phyloP scores from a whole-genome alignment of 2,113 vertebrate species.

The Notothenia rossii region DNA sequence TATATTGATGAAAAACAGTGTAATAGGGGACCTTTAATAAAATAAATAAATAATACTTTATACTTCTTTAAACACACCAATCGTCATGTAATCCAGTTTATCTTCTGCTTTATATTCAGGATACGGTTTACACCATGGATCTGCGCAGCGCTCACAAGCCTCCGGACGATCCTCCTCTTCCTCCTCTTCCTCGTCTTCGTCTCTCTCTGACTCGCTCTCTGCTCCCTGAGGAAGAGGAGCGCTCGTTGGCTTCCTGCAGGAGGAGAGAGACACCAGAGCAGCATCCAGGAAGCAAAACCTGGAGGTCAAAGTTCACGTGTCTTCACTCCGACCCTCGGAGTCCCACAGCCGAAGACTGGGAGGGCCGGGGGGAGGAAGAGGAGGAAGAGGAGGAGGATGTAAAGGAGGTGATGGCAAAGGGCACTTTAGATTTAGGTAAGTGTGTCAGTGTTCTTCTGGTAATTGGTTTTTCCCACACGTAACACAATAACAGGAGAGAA shows the following conservation, averaged over 20 bases:
- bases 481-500: too few species aligned
- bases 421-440: slow-evolving; percentile 75
- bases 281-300: slow-evolving; percentile 53
- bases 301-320: slow-evolving; percentile 34
- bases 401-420: slow-evolving; percentile 76
- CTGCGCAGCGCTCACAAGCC: slow-evolving; percentile 93
- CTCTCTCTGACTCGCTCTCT: slow-evolving; percentile 78
- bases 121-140: slow-evolving; percentile 94
- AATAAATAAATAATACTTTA: too few species aligned
- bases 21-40: too few species aligned
- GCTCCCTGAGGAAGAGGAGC: slow-evolving; percentile 55
- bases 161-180: slow-evolving; percentile 78
- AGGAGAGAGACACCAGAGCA: background rate
- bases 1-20: too few species aligned
- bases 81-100: too few species aligned
- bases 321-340: slow-evolving; percentile 52
- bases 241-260: slow-evolving; percentile 35
- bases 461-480: too few species aligned
- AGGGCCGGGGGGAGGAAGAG: slow-evolving; percentile 71
- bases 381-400: slow-evolving; percentile 73
- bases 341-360: slow-evolving; percentile 72
- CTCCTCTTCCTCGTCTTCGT: slow-evolving; percentile 65
- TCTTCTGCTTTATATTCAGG: slow-evolving; percentile 49
- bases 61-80: too few species aligned
- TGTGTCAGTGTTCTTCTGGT: slow-evolving; percentile 52